Evolutionary conservation across 2,797 vertebrate species (phyloP).

Genomic region (Lacerta bilineata): DNA sequence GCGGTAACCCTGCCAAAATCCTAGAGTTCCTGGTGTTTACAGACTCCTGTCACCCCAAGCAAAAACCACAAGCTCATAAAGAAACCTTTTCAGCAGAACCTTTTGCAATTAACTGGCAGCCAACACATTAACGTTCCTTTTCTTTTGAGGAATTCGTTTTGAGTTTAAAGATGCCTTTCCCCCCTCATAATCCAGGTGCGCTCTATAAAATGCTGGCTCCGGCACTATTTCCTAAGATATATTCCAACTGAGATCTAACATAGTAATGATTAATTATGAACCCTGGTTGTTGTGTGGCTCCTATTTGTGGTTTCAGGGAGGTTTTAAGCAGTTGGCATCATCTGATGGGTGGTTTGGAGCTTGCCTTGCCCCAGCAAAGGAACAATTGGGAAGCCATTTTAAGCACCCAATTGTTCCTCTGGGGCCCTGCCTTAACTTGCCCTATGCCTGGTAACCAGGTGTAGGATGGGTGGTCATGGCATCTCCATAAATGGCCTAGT

Average conservation of each 20-base stretch:
- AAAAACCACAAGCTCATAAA: slow-evolving; percentile 76
- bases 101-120: slow-evolving; percentile 69
- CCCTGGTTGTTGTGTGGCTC: not conserved
- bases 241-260: slow-evolving; percentile 50
- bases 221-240: slow-evolving; percentile 15
- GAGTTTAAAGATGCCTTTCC: slow-evolving; percentile 37
- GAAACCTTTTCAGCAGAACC: slow-evolving; percentile 68
- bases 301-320: not conserved
- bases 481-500: no score
- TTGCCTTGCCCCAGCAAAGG: no score
- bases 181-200: not conserved
- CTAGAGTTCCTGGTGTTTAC: slow-evolving; percentile 66
- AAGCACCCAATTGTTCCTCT: no score
- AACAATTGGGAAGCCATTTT: no score
- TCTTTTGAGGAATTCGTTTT: slow-evolving; percentile 26
- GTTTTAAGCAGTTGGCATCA: not conserved
- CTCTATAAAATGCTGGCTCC: not conserved
- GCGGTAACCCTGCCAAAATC: slow-evolving; percentile 65
- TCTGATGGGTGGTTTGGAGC: no score
- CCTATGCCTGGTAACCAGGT: no score
- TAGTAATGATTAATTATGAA: not conserved
- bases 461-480: no score
- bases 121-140: slow-evolving; percentile 61
- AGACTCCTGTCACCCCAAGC: slow-evolving; percentile 71
- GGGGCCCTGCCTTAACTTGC: no score